Percentiles rank a stretch among this genome's conserved stretches.
Conservation (phyloP, 2,888 invertebrate species). For the Tipula helvola region DNA sequence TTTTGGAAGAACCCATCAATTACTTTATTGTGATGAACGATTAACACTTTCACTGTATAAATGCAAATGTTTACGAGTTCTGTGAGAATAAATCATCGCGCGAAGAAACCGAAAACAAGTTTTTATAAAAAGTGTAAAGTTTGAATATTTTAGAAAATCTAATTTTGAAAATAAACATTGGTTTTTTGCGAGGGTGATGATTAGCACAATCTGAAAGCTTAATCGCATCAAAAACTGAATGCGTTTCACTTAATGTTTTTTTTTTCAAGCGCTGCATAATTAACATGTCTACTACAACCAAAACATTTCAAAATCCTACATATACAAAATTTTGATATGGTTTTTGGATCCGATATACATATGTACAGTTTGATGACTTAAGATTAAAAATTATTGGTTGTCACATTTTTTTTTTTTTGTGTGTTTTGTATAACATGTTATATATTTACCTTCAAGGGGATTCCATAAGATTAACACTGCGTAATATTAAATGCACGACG, state of each 20-base stretch:
- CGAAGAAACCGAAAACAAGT: too few species aligned
- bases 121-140: background rate
- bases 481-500: background rate
- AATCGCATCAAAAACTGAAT: background rate
- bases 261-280: background rate
- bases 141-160: too few species aligned
- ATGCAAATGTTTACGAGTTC: background rate
- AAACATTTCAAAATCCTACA: too few species aligned
- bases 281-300: background rate
- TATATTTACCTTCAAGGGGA: background rate
- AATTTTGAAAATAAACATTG: too few species aligned
- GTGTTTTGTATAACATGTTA: too few species aligned
- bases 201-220: background rate
- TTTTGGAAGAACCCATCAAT: background rate
- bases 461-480: background rate
- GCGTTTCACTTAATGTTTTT: background rate
- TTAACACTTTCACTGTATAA: background rate
- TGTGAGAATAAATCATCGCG: background rate
- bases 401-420: too few species aligned
- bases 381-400: too few species aligned
- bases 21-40: background rate
- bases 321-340: too few species aligned
- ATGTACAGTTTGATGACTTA: too few species aligned
- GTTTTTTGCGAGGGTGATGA: background rate
- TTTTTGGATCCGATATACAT: too few species aligned